Evolutionary conservation across 2,113 vertebrate genomes (phyloP).

Genomic region (Daboia siamensis): DNA sequence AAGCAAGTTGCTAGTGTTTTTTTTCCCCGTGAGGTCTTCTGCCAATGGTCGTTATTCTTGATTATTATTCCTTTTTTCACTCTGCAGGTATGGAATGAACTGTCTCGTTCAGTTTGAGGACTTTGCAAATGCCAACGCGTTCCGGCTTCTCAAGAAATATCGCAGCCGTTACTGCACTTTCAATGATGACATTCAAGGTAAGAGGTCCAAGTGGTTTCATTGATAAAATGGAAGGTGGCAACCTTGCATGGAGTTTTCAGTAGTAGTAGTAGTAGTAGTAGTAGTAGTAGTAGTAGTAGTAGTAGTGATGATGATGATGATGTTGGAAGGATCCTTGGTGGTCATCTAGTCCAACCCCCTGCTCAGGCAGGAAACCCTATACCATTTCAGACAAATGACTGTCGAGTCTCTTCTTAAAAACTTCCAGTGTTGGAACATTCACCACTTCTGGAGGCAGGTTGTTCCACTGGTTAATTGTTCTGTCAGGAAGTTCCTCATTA

Average conservation of each 20-base stretch:
- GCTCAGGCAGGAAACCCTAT: too few relatives aligned
- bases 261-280: too few relatives aligned
- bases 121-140: conserved; percentile 93
- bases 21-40: background rate
- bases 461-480: too few relatives aligned
- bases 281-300: too few relatives aligned
- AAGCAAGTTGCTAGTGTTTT: background rate
- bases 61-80: background rate
- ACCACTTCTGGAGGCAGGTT: too few relatives aligned
- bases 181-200: conserved; percentile 98
- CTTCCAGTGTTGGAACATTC: too few relatives aligned
- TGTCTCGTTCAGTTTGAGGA: conserved; percentile 98
- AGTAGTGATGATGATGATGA: too few relatives aligned
- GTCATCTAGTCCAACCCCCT: too few relatives aligned
- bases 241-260: background rate
- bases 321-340: too few relatives aligned
- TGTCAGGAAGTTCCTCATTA: too few relatives aligned
- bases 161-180: conserved; percentile 90
- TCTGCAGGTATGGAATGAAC: conserved; percentile 88
- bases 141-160: conserved; percentile 94
- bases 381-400: too few relatives aligned
- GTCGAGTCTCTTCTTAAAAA: too few relatives aligned
- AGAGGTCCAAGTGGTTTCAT: background rate
- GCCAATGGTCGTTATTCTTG: background rate
- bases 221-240: background rate